Evolutionary conservation across 2,797 vertebrate genomes (phyloP), one percentile per base, ranked within the genome.

Genomic region (Champsocephalus esox): DNA sequence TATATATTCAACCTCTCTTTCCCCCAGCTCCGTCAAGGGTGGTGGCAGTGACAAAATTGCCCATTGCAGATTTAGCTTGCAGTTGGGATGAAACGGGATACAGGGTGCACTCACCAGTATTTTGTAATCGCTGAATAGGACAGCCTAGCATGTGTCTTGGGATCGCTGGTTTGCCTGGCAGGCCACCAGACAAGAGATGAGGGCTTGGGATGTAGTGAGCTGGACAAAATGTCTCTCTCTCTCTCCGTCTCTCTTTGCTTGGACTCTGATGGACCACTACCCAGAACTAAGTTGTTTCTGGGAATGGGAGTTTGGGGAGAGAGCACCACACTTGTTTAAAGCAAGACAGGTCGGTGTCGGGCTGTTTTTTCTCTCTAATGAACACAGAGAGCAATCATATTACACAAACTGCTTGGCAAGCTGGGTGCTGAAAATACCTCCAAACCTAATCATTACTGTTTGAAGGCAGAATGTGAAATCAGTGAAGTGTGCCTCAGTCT

Each of bases 211-310:
- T 76, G 70, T 68, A 83, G 77, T 76, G 81, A 77, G 73, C 68
- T 79, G 79, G 74, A 84, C 74, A 81, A 86, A 90, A 84, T 80
- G 80, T 34, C 74, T 83, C 32, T 70, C 67, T 52, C 48, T 28
- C 24, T 51, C 49, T 73, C 67, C 51, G 43, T 56, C 12, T 19
- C 66, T 51, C 52, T 54, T 46, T 73, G 52, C 70, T 74, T 69
- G 57, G 77, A 66, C 66, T 70, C 66, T 82, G 79, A 90, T 92
- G 90, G 91, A 93, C 60, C 52, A 64, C 69, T 84, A 86, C 89
- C 89, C 89, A 89, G 84, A 81, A 63, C 76, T 73, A 78, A 87
- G 71, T 82, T 83, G 85, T 92, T 88, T 82, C 68, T 81, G 82
- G 82, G 80, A 85, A 73, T n/a, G 43, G 49, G 66, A 64, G 24